Evolutionary conservation across 1,140 invertebrate genomes (phyloP).

Genomic region (Lasioglossum albipes): DNA sequence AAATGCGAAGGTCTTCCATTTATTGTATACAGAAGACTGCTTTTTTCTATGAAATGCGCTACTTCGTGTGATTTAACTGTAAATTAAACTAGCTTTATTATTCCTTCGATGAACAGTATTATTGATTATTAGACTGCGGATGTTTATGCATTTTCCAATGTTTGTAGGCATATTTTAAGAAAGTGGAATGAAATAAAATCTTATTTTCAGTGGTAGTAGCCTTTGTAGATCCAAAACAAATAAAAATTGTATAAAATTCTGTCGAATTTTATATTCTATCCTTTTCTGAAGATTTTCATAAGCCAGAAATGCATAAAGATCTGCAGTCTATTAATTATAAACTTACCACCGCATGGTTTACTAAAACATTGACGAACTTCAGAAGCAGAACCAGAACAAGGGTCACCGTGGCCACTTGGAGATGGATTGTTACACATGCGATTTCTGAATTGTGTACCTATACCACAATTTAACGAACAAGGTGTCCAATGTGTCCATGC

Average conservation of each 20-base stretch:
- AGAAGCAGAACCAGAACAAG: constrained; percentile 34
- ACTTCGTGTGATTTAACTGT: constrained; percentile 42
- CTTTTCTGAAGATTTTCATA: no score
- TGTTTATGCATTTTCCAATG: no score
- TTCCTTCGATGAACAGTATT: neutral
- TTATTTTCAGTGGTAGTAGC: no score
- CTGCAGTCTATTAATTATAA: neutral
- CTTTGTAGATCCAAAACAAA: no score
- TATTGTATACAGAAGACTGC: constrained; percentile 28
- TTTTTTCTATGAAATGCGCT: constrained; percentile 31
- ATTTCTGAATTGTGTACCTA: constrained; percentile 39
- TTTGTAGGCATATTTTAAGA: no score
- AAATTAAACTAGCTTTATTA: neutral
- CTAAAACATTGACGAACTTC: constrained; percentile 44
- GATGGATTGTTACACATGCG: constrained; percentile 50
- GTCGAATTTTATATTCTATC: no score
- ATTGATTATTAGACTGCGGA: no score
- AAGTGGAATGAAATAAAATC: no score
- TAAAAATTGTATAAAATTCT: no score
- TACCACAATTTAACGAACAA: constrained; percentile 41
- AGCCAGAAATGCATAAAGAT: no score
- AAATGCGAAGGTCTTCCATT: constrained; percentile 20
- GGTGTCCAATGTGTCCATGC: constrained; percentile 37
- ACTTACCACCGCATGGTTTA: constrained; percentile 38
- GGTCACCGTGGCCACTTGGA: constrained; percentile 33